phyloP scores from a whole-genome alignment of 2,113 vertebrate species.

The Hypomesus transpacificus region DNA sequence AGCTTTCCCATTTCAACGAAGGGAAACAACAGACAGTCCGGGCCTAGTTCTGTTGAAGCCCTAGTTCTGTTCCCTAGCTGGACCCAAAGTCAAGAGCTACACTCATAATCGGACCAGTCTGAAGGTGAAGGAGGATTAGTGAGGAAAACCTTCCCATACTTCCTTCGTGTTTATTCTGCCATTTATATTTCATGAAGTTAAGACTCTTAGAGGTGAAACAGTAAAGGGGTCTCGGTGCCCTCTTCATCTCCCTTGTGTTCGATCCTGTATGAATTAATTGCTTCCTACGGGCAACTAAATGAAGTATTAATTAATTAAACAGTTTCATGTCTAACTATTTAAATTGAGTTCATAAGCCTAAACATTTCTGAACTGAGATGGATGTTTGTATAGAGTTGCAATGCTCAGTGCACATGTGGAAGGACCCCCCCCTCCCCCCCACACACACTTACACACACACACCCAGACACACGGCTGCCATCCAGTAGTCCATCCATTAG shows the following conservation, averaged over 20 bases:
- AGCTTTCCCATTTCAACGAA: neutral
- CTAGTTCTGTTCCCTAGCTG: neutral
- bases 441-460: slow-evolving; percentile 1
- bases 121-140: slow-evolving; percentile 61
- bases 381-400: neutral
- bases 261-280: neutral
- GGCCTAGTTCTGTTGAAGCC: slow-evolving; percentile 7
- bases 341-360: neutral
- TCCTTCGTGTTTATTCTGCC: slow-evolving; percentile 50
- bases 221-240: slow-evolving; percentile 6
- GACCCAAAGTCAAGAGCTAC: slow-evolving; percentile 16
- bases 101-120: slow-evolving; percentile 32
- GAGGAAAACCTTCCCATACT: slow-evolving; percentile 33
- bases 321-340: neutral
- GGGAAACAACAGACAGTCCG: neutral
- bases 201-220: slow-evolving; percentile 28
- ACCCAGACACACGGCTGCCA: too few species aligned
- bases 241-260: slow-evolving; percentile 14
- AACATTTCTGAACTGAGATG: neutral
- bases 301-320: neutral
- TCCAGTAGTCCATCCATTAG: neutral
- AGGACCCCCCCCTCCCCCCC: neutral
- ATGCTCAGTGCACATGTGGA: slow-evolving; percentile 1
- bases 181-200: slow-evolving; percentile 46
- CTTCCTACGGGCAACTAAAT: neutral